Conservation (phyloP, 2,113 vertebrate genomes). For the Neolamprologus sp. region DNA sequence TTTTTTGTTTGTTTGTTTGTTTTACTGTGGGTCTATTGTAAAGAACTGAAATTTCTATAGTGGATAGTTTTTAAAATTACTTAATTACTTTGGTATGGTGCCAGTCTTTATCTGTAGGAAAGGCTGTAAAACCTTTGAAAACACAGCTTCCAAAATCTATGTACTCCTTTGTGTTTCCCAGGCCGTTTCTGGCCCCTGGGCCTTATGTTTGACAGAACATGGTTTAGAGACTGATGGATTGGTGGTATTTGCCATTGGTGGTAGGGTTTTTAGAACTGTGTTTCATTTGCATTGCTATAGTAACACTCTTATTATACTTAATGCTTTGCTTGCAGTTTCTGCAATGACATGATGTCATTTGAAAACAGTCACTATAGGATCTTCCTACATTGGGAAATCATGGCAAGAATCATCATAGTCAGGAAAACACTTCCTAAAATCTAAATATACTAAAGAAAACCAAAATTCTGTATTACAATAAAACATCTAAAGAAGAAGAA, state of each 20-base stretch:
- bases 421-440: neutral
- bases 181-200: neutral
- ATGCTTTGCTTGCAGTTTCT: neutral
- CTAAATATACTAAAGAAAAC: neutral
- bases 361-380: neutral
- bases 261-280: neutral
- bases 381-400: neutral
- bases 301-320: neutral
- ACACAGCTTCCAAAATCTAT: neutral
- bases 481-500: neutral
- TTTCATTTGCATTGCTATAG: neutral
- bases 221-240: neutral
- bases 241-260: neutral
- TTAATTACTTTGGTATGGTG: neutral
- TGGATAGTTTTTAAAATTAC: neutral
- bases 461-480: neutral
- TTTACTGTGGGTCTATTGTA: neutral
- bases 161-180: neutral
- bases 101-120: neutral
- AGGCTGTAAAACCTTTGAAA: neutral
- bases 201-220: neutral
- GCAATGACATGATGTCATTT: neutral
- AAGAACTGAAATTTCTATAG: neutral
- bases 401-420: neutral
- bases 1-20: neutral